A percentile compares a stretch with the other conserved stretches of the same genome.
Evolutionary conservation across 2,113 vertebrate species (phyloP).

Genomic region (Peromyscus maniculatus): DNA sequence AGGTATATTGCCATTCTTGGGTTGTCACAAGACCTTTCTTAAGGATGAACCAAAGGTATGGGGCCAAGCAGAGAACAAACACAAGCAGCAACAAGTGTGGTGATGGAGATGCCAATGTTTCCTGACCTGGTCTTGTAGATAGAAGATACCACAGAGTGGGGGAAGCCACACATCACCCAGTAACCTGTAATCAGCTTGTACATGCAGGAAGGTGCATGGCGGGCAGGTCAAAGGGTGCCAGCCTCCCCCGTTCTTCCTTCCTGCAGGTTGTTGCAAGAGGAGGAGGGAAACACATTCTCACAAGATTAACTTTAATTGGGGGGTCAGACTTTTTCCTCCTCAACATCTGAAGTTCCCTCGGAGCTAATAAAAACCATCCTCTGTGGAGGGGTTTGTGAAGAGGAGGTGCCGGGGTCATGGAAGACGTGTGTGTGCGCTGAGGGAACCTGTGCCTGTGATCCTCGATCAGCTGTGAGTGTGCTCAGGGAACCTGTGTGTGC

Average conservation of each 20-base stretch:
- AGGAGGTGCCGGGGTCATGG: neutral
- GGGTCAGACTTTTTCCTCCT: neutral
- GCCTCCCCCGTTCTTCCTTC: accelerated
- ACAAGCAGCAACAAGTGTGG: slow-evolving; percentile 16
- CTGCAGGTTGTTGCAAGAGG: neutral
- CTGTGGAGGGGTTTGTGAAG: neutral
- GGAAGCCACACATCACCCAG: neutral
- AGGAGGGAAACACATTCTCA: slow-evolving; percentile 31
- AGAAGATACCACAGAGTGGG: slow-evolving; percentile 42
- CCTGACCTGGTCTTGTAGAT: slow-evolving; percentile 27
- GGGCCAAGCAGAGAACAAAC: slow-evolving; percentile 55
- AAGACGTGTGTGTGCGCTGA: neutral
- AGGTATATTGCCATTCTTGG: neutral
- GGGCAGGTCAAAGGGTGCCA: neutral
- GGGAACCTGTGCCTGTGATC: neutral
- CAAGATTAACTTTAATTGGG: slow-evolving; percentile 14
- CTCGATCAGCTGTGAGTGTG: neutral
- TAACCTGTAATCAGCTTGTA: neutral
- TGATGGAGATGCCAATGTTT: neutral
- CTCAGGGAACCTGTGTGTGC: neutral
- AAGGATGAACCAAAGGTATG: slow-evolving; percentile 32
- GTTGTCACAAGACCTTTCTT: neutral
- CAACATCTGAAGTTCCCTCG: neutral
- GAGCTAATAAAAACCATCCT: neutral
- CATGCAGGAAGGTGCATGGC: no score